Evolutionary conservation across 2,888 invertebrate species (phyloP).

Genomic region (Diarsia rubi): DNA sequence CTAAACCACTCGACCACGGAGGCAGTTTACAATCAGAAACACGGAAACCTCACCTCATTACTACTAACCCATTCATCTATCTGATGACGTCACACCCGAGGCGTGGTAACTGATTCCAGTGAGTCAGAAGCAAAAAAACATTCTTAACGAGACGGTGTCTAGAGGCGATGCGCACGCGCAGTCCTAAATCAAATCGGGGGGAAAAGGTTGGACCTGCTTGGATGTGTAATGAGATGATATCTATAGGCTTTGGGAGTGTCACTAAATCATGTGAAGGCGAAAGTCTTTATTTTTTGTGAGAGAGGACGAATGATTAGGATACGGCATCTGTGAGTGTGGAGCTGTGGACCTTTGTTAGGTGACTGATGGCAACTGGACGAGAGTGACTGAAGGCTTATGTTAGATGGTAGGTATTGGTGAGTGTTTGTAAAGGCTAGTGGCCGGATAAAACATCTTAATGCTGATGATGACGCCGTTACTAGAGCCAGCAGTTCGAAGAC

Average conservation of each 20-base stretch:
- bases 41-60: conserved; percentile 25
- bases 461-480: neutral
- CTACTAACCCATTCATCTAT: conserved; percentile 35
- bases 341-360: neutral
- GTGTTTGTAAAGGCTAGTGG: neutral
- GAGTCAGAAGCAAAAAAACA: conserved; percentile 56
- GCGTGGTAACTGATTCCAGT: conserved; percentile 59
- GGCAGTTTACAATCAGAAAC: no score
- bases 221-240: conserved; percentile 8
- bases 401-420: neutral
- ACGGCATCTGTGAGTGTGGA: no score
- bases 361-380: neutral
- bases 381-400: no score
- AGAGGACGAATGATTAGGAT: neutral
- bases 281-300: neutral
- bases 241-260: neutral
- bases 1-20: no score
- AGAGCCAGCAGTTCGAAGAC: neutral
- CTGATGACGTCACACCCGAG: conserved; percentile 52
- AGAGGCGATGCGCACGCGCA: conserved; percentile 47
- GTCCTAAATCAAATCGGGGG: conserved; percentile 39
- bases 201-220: conserved; percentile 23
- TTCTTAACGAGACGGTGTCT: conserved; percentile 60
- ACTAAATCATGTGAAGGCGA: neutral
- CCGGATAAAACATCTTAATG: neutral